Evolutionary conservation across 2,113 vertebrate species (phyloP), one percentile per base, ranked within the genome.

Genomic region (Emydura subglobosa): DNA sequence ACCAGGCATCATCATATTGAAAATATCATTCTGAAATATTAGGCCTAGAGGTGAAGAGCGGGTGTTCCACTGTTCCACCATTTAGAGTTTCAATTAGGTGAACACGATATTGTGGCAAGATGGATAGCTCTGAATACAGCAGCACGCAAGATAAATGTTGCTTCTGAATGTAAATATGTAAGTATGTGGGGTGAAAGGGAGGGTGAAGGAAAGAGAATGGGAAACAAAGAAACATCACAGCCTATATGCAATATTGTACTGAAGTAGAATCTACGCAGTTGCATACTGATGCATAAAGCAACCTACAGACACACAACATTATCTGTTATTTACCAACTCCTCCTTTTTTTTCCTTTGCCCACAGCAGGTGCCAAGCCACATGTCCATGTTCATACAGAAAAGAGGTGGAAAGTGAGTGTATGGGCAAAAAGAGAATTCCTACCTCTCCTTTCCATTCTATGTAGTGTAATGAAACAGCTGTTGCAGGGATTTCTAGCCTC

Each of bases 91-190:
- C 3, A 7, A 0, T 81, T 84, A 0, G 8, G 79, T 7, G 74
- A 29, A 22, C 86, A 88, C 55, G 83, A 92, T 85, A 82, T 79
- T 10, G 25, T 19, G 49, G 89, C 27, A 29, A 94, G 91, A 95
- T 92, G 2, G 9, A 83, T 72, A 82, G 82, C 82, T 94, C 94
- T 93, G 83, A 91, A 97, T 94, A 79, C 81, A 97, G 96, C 94
- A 96, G 96, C 95, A 94, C 93, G 96, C 3, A 2, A 97, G 92
- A 96, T 86, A 92, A 96, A 94, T 3, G 25, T 3, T 29, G 83
- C 93, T 91, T 92, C 88, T 87, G 57, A 87, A 97, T 93, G 65
- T 88, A 81, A 65, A 92, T 85, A 82, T 51, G 44, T 2, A 59
- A 68, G 83, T 2, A 7, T 53, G 19, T 90, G 93, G n/a, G 84